Evolutionary conservation across 2,797 vertebrate genomes (phyloP), one percentile per base, ranked within the genome.

Genomic region (Anas acuta): DNA sequence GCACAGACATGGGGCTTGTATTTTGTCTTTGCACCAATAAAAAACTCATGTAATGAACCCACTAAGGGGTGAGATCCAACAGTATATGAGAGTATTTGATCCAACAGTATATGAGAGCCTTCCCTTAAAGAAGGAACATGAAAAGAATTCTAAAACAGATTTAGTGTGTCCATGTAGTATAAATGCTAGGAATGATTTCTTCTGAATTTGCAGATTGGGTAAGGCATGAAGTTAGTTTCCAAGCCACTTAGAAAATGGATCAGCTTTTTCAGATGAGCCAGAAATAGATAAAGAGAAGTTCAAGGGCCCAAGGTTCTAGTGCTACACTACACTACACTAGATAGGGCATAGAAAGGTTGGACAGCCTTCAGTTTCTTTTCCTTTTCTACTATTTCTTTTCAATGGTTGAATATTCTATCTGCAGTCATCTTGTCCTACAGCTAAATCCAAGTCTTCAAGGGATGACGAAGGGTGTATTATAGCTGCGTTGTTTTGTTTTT

Each of bases 401-500:
- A 81, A 1, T 39, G 20, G 69, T 26, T 75, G 88, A 93, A 94
- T 79, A 74, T 35, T 93, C 85, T 57, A 73, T 41, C 21, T 83
- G 37, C 84, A 73, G 47, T 72, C 82, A 74, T 51, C 58, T 45
- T n/a, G 11, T 35, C 94, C 84, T 62, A 85, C 91, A 95, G 86
- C 76, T 92, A 77, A 93, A 92, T 87, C 75, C 91, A 94, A 56
- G 78, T 32, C 81, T 90, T 70, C 51, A 53, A 58, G 35, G 43
- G 56, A 67, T 84, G 91, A 85, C 2, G 0, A 93, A 84, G 78
- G 43, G 64, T 80, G 53, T 78, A 94, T 92, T 89, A 87, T 15
- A 84, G 81, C 89, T 92, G 51, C 86, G 79, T 89, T 94, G 84
- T 94, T 96, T 94, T 89, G 89, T 92, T 91, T 97, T 94, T 73